Base-by-base conservation (phyloP, 2,888 invertebrate genomes). In the Noctua janthe region DNA sequence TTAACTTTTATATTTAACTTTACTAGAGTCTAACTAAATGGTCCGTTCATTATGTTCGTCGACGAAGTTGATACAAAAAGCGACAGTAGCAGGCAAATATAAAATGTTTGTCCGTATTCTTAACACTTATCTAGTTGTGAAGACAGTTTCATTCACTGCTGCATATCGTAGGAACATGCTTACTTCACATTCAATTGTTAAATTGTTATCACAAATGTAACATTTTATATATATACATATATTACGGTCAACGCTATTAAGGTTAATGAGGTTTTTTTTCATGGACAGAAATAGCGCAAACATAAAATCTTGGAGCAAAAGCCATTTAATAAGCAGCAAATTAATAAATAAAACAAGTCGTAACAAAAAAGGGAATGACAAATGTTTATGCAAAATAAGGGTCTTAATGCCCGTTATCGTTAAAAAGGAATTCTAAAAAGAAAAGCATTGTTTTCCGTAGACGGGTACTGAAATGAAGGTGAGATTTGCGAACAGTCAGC, bases 321-420 rank as follows among this genome's bases (percentile, higher is more conserved):
- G 20, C 2, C 43, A 78, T 20, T 59, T 17, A 47, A 3, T 49
- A 51, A 64, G 13, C 5, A 71, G 35, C 39, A 76, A 66, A 66
- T 51, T 23, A 35, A 20, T 54, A 59, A 82, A 76, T 17, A 54
- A 47, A 76, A 29, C 47, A 67, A 74, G 51, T 29, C 43, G 29
- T 54, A 29, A 76, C n/a, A n/a, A 72, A 71, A 76, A 78, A 29
- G 78, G 23, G 70, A 82, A 73, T 73, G 69, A 64, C 49, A 51
- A 82, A 67, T 64, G 66, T 67, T 69, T 77, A 77, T 77, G 66
- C 51, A 71, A 83, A 81, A 74, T 47, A 78, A 66, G 49, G 35
- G 62, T 15, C 69, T 29, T 73, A 83, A 82, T 59, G 78, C 13
- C 59, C 56, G 56, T 67, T 71, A 54, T 71, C 77, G 71, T 81